Evolutionary conservation across 2,113 vertebrate genomes (phyloP).

Genomic region (Antidorcas marsupialis): DNA sequence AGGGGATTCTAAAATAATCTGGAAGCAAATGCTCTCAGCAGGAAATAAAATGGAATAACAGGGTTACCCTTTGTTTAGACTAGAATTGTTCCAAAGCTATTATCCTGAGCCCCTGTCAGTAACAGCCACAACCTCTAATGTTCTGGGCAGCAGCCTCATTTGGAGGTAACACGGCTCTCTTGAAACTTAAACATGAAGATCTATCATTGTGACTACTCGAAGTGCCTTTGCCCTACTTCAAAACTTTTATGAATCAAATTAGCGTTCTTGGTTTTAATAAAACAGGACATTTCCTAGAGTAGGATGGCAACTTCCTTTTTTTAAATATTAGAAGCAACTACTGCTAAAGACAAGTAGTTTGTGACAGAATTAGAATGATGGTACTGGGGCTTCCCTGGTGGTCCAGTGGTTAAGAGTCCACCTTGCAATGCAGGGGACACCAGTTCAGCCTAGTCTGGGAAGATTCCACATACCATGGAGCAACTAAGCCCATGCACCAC

Average conservation of each 20-base stretch:
- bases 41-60: constrained; percentile 37
- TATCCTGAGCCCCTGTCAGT: constrained; percentile 33
- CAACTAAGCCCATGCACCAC: neutral
- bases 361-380: neutral
- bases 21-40: constrained; percentile 43
- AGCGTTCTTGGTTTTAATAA: constrained; percentile 35
- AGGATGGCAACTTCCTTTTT: constrained; percentile 1
- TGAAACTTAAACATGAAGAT: constrained; percentile 27
- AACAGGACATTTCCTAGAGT: neutral
- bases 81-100: constrained; percentile 53
- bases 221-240: constrained; percentile 10
- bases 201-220: constrained; percentile 19
- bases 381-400: neutral
- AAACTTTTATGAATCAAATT: constrained; percentile 38
- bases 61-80: constrained; percentile 33
- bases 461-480: neutral
- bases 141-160: constrained; percentile 31
- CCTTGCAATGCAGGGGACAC: neutral
- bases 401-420: neutral
- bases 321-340: neutral
- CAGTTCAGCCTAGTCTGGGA: neutral
- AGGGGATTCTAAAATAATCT: constrained; percentile 3
- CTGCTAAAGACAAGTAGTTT: neutral
- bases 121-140: constrained; percentile 39
- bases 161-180: neutral